These are phyloP conservation scores for Propithecus coquereli DNA, from an alignment of 2,113 vertebrate genomes.

Conservation along the genomic window DNA sequence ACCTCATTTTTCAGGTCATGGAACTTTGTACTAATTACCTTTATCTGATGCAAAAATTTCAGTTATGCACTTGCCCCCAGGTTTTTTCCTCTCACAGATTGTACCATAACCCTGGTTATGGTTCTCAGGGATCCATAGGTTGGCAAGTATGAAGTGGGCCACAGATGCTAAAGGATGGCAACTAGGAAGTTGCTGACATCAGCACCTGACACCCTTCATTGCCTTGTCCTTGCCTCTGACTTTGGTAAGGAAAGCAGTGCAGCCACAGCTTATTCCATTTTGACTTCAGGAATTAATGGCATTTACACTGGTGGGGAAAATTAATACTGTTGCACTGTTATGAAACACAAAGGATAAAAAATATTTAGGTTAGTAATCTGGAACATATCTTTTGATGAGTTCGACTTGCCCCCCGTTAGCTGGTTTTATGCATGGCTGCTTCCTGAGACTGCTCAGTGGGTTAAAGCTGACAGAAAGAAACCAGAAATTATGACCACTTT, in stretches of 20 bases:
- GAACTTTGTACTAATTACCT: conserved; percentile 37
- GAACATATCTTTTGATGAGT: background rate
- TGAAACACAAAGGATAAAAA: conserved; percentile 26
- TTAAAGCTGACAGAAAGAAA: conserved; percentile 28
- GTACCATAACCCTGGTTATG: background rate
- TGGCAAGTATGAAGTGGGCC: background rate
- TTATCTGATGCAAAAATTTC: conserved; percentile 24
- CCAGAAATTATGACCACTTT: conserved; percentile 3
- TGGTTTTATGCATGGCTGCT: conserved; percentile 15
- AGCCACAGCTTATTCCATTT: conserved; percentile 32
- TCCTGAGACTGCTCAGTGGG: background rate
- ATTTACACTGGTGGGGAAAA: conserved; percentile 48
- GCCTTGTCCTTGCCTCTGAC: conserved; percentile 23
- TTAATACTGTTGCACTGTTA: conserved; percentile 45
- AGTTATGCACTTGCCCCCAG: conserved; percentile 6
- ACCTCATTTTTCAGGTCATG: conserved; percentile 28
- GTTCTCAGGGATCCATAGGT: background rate
- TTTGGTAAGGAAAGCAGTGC: background rate
- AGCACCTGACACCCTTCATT: background rate
- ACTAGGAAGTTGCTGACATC: background rate
- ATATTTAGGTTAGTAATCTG: conserved; percentile 28
- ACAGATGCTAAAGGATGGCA: background rate
- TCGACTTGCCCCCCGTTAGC: background rate
- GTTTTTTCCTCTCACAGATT: background rate
- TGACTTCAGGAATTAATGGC: conserved; percentile 66